phyloP scores from a whole-genome alignment of 2,113 vertebrate genomes.

The Galemys pyrenaicus region DNA sequence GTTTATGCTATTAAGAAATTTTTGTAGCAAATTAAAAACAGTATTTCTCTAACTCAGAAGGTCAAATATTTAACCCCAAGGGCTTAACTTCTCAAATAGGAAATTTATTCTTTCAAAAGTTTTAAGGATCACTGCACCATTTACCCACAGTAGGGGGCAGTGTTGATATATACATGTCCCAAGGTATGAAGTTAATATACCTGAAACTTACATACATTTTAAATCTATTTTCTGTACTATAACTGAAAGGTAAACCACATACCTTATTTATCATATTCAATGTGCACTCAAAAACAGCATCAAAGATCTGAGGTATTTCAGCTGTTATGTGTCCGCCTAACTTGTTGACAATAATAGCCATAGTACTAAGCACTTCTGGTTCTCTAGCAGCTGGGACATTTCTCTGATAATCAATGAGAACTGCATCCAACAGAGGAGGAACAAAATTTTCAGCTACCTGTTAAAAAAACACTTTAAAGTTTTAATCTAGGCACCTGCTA shows the following conservation, averaged over 20 bases:
- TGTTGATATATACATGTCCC: too few species aligned
- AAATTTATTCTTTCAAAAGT: neutral
- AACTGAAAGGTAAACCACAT: constrained; percentile 19
- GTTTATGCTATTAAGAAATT: too few species aligned
- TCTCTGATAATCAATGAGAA: constrained; percentile 99
- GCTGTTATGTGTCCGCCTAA: constrained; percentile 97
- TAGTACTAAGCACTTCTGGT: constrained; percentile 99
- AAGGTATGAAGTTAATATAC: too few species aligned
- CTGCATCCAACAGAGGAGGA: constrained; percentile 96
- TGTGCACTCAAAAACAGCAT: constrained; percentile 99
- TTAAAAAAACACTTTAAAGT: neutral
- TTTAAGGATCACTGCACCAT: neutral
- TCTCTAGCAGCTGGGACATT: constrained; percentile 98
- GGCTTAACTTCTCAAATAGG: neutral
- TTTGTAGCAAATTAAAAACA: neutral
- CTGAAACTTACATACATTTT: too few species aligned
- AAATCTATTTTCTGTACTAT: neutral
- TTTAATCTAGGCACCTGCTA: neutral
- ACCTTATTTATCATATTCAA: constrained; percentile 99
- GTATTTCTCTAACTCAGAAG: neutral
- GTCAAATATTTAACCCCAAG: neutral
- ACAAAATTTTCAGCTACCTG: constrained; percentile 99
- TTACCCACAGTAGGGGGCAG: neutral
- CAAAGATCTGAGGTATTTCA: constrained; percentile 99
- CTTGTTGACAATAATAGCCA: constrained; percentile 99